Evolutionary conservation across 2,888 invertebrate species (phyloP), one percentile per base, ranked within the genome.

Genomic region (Cylloceria caligata): DNA sequence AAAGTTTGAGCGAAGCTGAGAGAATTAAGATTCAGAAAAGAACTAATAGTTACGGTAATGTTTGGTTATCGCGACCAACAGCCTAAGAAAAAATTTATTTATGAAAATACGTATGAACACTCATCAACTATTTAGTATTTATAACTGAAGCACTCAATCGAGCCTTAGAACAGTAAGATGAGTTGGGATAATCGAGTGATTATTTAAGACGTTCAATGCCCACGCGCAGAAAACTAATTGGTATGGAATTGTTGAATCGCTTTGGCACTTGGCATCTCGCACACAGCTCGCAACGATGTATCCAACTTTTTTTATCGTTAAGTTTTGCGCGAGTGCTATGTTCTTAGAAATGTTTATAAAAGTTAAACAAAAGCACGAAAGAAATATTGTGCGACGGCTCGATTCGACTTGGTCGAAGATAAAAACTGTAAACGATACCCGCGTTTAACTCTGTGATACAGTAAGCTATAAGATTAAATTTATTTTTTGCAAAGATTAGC

Each of bases 381-480:
- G 11, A 67, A 27, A 65, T 6, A 55, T 7, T 9, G 19, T n/a
- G 55, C 55, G 55, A 57, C 55, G n/a, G 55, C 30, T 57, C 67
- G 71, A 65, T 72, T 57, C 65, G 19, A 36, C 68, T 19, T 19
- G 34, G 47, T 36, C 27, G 24, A 21, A 34, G 19, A 67, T 27
- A 52, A 9, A 65, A 69, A 81, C 30, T 71, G 57, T 85, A 86
- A 89, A 89, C 86, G 88, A 90, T 89, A 91, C 89, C 57, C 89
- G 90, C 89, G 90, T 90, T 91, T 91, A 90, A 91, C 90, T 92
- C 92, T 92, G 92, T 92, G 92, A 92, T 92, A 92, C 88, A 88
- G 90, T 92, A 92, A 89, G 90, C 89, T 90, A 89, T 92, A 92
- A 92, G 92, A 87, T 74, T 91, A 91, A 89, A 92, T 88, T 90